A percentile compares a stretch with the other conserved stretches of the same genome.
Conservation (phyloP, 2,888 invertebrate species). For the Blastobasis lacticolella region DNA sequence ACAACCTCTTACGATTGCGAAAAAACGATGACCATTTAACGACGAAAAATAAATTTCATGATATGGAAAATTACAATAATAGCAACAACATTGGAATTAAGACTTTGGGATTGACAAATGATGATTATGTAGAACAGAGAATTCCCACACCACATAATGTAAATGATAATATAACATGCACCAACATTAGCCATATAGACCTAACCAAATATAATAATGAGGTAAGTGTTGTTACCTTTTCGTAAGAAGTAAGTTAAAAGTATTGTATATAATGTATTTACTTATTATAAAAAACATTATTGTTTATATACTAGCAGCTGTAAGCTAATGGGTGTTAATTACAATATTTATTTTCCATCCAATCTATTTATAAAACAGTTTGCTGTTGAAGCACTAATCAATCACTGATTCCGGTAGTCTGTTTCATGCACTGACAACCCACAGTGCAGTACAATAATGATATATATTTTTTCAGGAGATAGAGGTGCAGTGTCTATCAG, state of each 20-base stretch:
- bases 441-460: too few species aligned
- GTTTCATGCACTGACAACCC: too few species aligned
- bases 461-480: slow-evolving; percentile 33
- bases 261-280: too few species aligned
- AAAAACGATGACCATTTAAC: slow-evolving; percentile 11
- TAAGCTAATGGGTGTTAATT: too few species aligned
- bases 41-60: too few species aligned
- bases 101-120: slow-evolving; percentile 40
- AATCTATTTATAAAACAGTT: too few species aligned
- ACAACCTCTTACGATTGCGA: slow-evolving; percentile 15
- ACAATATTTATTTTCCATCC: too few species aligned
- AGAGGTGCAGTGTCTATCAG: slow-evolving; percentile 59
- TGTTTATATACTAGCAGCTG: too few species aligned
- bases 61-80: slow-evolving; percentile 4
- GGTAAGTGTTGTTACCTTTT: slow-evolving; percentile 28
- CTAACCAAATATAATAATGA: slow-evolving; percentile 45
- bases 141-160: slow-evolving; percentile 24
- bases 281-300: too few species aligned
- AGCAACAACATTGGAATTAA: slow-evolving; percentile 36
- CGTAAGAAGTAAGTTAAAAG: too few species aligned
- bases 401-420: too few species aligned
- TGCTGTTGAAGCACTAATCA: too few species aligned
- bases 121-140: slow-evolving; percentile 58
- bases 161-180: slow-evolving; percentile 29
- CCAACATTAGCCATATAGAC: slow-evolving; percentile 48